Evolutionary conservation across 2,113 vertebrate genomes (phyloP), one percentile per base, ranked within the genome.

Genomic region (Zosterops japonicus): DNA sequence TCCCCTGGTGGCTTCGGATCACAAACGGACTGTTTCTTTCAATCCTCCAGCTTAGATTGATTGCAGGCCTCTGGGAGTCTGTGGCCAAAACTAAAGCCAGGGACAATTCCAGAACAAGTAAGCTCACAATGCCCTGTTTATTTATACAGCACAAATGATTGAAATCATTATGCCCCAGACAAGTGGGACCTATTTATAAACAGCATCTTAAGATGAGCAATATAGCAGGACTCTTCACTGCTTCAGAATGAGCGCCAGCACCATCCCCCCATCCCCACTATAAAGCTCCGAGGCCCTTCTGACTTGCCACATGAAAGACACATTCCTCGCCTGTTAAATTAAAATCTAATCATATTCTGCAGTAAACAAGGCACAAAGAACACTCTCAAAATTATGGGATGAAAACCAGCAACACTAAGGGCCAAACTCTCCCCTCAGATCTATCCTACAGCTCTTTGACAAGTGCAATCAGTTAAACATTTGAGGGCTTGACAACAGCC

Each of bases 261-360:
- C 92, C 72, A 57, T 74, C 72, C 93, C 75, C 80, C 88, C 12
- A 31, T 87, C 92, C 76, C 91, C 90, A 93, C 95, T 83, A 67
- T 92, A 95, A 96, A 97, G 93, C 91, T 67, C 83, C 3, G 23
- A 96, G 91, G 93, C 94, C 96, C 76, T 74, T 94, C 90, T 84
- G 93, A 97, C 93, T 95, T 87, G 85, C 96, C 98, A 97, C 97
- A 97, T 97, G 94, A 98, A 98, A 97, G 96, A 83, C 27, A 53
- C 92, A 96, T 97, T 93, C 95, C 92, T 95, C 2, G 77, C 89
- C 90, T 64, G 74, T 89, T 95, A 97, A 93, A 96, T 97, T 94
- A 96, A 97, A 97, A 96, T 96, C 79, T 96, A 95, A 97, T 96
- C 96, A 91, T 76, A 92, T 93, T 96, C 94, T 95, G 87, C 93